Evolutionary conservation across 1,140 invertebrate species (phyloP).

Genomic region (Penaeus chinensis): DNA sequence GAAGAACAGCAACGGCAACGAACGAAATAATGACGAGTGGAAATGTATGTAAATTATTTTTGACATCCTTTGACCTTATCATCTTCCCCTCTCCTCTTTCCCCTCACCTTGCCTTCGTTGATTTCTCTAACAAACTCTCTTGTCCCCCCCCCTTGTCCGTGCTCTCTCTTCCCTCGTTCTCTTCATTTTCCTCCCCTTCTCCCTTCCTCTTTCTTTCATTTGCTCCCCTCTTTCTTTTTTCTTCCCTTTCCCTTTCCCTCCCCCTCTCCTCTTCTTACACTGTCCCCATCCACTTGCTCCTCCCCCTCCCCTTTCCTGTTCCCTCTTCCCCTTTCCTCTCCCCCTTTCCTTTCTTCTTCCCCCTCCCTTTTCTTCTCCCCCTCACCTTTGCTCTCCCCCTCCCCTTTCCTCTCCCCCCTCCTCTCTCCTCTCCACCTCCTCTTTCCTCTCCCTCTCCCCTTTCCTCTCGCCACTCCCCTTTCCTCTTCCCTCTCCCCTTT

Average conservation of each 20-base stretch:
- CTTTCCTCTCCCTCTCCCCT: background rate
- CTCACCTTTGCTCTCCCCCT: background rate
- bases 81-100: background rate
- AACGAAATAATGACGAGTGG: background rate
- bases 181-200: background rate
- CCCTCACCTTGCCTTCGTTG: background rate
- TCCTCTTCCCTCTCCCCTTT: too few relatives aligned
- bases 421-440: background rate
- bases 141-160: too few relatives aligned
- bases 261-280: too few relatives aligned
- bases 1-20: background rate
- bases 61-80: background rate
- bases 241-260: too few relatives aligned
- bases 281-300: background rate
- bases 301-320: too few relatives aligned
- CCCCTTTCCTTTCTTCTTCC: background rate
- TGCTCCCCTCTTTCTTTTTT: background rate
- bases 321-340: too few relatives aligned
- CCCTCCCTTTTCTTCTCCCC: background rate
- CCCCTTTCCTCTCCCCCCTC: background rate
- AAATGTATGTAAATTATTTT: conserved; percentile 13
- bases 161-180: background rate
- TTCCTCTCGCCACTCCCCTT: too few relatives aligned
- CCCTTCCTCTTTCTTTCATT: background rate
- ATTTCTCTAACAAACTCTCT: too few relatives aligned